Evolutionary conservation across 2,888 invertebrate species (phyloP).

Genomic region (Campoplex nolae): DNA sequence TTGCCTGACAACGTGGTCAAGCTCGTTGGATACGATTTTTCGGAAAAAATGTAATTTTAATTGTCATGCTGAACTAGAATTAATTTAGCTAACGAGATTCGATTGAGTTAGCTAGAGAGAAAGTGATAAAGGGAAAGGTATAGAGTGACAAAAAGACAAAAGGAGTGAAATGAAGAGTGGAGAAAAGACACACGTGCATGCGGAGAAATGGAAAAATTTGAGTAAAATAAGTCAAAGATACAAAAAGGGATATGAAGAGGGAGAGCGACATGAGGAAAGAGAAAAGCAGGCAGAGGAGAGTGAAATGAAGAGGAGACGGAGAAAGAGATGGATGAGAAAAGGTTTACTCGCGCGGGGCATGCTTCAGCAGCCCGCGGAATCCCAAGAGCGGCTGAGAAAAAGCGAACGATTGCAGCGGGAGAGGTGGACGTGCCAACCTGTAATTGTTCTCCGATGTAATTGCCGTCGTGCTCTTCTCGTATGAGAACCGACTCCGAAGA

Average conservation of each 20-base stretch:
- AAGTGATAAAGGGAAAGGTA: neutral
- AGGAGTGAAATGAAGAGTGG: neutral
- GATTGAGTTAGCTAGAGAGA: too few relatives aligned
- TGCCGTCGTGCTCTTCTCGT: constrained; percentile 69
- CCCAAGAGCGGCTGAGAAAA: constrained; percentile 75
- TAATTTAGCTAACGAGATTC: too few relatives aligned
- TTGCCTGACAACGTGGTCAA: neutral
- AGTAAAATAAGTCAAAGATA: neutral
- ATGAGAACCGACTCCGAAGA: neutral
- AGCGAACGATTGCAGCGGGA: constrained; percentile 76
- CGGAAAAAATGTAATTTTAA: too few relatives aligned
- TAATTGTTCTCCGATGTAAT: constrained; percentile 83
- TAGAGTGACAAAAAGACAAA: neutral
- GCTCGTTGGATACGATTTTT: too few relatives aligned
- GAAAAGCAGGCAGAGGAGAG: neutral
- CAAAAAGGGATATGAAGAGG: neutral
- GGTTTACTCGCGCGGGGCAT: constrained; percentile 74
- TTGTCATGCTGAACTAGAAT: too few relatives aligned
- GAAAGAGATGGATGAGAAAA: constrained; percentile 39
- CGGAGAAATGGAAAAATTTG: neutral
- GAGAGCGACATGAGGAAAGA: neutral
- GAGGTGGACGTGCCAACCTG: constrained; percentile 79
- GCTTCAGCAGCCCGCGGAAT: constrained; percentile 74
- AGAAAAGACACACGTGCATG: neutral
- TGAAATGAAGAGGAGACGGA: neutral